Evolutionary conservation across 2,113 vertebrate genomes (phyloP).

Genomic region (Cyanocitta stelleri): DNA sequence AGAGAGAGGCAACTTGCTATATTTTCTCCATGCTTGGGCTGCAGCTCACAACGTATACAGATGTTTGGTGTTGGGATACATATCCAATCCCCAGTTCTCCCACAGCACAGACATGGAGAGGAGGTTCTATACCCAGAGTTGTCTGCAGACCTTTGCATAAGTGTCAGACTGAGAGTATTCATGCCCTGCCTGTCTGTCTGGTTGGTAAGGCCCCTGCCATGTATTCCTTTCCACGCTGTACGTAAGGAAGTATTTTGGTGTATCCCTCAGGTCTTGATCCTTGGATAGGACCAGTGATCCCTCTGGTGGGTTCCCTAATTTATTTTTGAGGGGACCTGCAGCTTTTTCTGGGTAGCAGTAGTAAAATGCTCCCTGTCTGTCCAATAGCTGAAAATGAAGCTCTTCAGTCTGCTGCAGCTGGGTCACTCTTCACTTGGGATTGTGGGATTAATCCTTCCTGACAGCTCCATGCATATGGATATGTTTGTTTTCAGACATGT

Average conservation of each 20-base stretch:
- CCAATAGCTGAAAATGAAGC: neutral
- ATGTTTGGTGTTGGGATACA: neutral
- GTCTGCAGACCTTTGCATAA: neutral
- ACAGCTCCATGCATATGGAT: slow-evolving; percentile 2
- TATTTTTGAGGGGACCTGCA: neutral
- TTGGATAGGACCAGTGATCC: neutral
- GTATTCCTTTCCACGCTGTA: neutral
- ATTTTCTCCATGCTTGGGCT: neutral
- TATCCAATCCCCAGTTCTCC: neutral
- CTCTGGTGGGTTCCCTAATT: neutral
- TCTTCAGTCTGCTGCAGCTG: neutral
- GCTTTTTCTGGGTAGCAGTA: neutral
- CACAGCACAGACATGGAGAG: neutral
- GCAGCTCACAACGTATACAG: neutral
- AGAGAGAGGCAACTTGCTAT: neutral
- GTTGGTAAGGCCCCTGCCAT: neutral
- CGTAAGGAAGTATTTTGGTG: neutral
- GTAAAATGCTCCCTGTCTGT: neutral
- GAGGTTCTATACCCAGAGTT: neutral
- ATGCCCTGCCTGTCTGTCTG: neutral
- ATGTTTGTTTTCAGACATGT: slow-evolving; percentile 11
- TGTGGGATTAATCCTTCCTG: slow-evolving; percentile 8
- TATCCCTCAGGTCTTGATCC: neutral
- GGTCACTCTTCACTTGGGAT: neutral
- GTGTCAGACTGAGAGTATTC: neutral